Percentiles rank a stretch among this genome's conserved stretches.
Evolutionary conservation across 1,140 invertebrate genomes (phyloP).

Genomic region (Lasioglossum albipes): DNA sequence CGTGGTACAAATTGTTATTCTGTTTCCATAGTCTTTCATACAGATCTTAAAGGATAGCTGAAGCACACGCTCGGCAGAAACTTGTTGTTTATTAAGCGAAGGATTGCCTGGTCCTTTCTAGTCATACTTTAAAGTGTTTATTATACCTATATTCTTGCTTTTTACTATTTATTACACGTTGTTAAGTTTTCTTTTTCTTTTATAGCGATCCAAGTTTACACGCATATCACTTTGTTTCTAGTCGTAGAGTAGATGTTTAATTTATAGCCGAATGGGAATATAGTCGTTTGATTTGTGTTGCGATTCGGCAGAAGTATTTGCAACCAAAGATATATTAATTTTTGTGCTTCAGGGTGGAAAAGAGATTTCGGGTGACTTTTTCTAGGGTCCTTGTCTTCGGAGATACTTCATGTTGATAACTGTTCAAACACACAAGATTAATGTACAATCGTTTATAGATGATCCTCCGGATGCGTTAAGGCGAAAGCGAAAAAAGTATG

Average conservation of each 20-base stretch:
- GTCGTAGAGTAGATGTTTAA: conserved; percentile 30
- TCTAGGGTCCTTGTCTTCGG: conserved; percentile 29
- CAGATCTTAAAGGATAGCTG: conserved; percentile 14
- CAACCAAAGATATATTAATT: neutral
- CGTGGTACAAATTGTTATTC: conserved; percentile 48
- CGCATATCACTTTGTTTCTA: conserved; percentile 27
- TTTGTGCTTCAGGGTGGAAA: neutral
- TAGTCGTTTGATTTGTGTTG: conserved; percentile 22
- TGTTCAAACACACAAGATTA: conserved; percentile 40
- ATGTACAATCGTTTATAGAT: conserved; percentile 64
- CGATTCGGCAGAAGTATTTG: conserved; percentile 5
- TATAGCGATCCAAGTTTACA: conserved; percentile 45
- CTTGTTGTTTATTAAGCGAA: conserved; percentile 52
- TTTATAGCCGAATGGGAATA: neutral
- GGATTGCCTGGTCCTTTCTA: conserved; percentile 43
- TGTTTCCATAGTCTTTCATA: conserved; percentile 43
- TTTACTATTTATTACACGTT: conserved; percentile 50
- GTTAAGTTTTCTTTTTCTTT: conserved; percentile 54
- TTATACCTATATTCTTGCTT: conserved; percentile 47
- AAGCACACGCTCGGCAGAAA: conserved; percentile 3
- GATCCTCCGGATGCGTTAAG: conserved; percentile 65
- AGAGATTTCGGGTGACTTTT: neutral
- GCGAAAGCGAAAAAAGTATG: conserved; percentile 80
- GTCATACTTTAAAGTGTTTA: conserved; percentile 53
- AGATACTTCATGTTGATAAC: conserved; percentile 27